A percentile compares a stretch with the other conserved stretches of the same genome.
These are phyloP conservation scores for Galerucella calmariensis DNA, from an alignment of 2,888 invertebrate genomes.

Conservation along the genomic window DNA sequence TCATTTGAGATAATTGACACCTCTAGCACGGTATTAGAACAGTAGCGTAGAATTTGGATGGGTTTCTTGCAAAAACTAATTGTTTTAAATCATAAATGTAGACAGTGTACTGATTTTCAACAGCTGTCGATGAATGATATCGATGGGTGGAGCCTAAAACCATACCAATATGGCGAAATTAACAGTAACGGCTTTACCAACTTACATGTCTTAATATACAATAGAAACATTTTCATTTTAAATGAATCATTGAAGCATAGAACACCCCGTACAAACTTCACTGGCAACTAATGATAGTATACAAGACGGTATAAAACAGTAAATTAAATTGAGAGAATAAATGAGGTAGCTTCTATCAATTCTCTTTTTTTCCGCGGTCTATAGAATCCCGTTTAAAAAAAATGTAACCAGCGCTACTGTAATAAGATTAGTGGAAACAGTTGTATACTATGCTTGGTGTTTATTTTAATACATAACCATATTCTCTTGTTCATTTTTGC, in stretches of 20 bases:
- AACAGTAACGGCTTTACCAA: no score
- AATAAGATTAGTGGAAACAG: slow-evolving; percentile 28
- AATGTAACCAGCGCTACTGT: background rate
- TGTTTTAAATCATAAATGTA: no score
- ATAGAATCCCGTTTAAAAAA: background rate
- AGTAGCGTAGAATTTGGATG: background rate
- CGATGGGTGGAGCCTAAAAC: no score
- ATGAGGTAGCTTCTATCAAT: background rate
- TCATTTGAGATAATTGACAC: slow-evolving; percentile 33
- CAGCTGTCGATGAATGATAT: no score
- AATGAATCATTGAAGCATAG: background rate
- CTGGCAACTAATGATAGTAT: background rate
- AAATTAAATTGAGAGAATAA: background rate
- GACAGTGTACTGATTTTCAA: no score
- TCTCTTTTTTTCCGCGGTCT: background rate
- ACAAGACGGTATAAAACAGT: background rate
- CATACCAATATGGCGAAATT: no score
- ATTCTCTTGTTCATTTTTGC: background rate
- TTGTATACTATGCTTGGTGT: slow-evolving; percentile 28
- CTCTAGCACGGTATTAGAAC: background rate
- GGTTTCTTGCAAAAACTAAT: no score
- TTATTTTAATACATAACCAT: slow-evolving; percentile 25
- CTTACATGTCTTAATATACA: no score
- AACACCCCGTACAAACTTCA: background rate
- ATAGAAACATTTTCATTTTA: background rate